These are phyloP conservation scores for Chloromyia formosa DNA, from an alignment of 2,888 invertebrate genomes.

Conservation along the genomic window DNA sequence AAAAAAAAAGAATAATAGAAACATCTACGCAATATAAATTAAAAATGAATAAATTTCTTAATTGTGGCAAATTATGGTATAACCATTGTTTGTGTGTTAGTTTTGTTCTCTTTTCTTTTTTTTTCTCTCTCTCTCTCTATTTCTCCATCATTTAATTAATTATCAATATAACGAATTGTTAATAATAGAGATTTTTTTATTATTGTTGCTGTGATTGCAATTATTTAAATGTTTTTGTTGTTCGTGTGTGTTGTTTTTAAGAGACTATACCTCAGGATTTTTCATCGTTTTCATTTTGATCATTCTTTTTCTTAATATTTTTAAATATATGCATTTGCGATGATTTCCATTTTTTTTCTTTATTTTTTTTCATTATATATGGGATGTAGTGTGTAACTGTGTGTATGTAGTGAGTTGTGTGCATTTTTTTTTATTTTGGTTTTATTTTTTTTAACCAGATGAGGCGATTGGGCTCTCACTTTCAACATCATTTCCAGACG, in stretches of 20 bases:
- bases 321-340: neutral
- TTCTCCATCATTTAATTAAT: too few relatives aligned
- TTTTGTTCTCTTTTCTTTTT: too few relatives aligned
- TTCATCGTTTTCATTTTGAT: neutral
- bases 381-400: neutral
- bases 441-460: conserved; percentile 64
- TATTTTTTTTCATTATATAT: conserved; percentile 8
- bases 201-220: too few relatives aligned
- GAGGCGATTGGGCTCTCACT: conserved; percentile 67
- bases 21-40: too few relatives aligned
- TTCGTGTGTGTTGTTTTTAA: too few relatives aligned
- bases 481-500: conserved; percentile 67
- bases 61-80: neutral
- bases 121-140: too few relatives aligned
- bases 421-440: conserved; percentile 3
- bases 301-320: conserved; percentile 5
- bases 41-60: neutral
- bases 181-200: too few relatives aligned
- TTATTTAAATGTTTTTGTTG: too few relatives aligned
- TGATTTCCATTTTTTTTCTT: neutral
- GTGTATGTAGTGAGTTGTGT: neutral
- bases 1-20: too few relatives aligned
- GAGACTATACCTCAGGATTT: too few relatives aligned
- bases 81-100: too few relatives aligned
- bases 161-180: too few relatives aligned